Evolutionary conservation across 2,797 vertebrate genomes (phyloP).

Genomic region (Denticeps clupeoides): DNA sequence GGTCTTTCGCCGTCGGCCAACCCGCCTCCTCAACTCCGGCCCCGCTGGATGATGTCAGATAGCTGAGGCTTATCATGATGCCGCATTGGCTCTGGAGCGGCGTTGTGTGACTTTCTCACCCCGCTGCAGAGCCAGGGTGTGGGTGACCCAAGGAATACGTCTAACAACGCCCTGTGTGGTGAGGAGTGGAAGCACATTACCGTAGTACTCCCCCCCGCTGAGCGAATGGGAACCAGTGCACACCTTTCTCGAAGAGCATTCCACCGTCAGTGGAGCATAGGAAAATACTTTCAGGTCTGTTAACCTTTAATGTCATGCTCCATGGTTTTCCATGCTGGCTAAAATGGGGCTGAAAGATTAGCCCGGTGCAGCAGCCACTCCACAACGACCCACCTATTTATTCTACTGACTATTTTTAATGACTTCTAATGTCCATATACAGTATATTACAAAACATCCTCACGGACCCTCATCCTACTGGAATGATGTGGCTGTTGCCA

Average conservation of each 20-base stretch:
- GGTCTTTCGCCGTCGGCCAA: too few species aligned
- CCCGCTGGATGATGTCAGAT: constrained; percentile 35
- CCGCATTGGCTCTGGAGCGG: too few species aligned
- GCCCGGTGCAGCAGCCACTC: constrained; percentile 20
- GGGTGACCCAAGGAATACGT: too few species aligned
- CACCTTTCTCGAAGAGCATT: constrained; percentile 18
- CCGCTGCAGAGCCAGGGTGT: too few species aligned
- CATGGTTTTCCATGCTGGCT: constrained; percentile 19
- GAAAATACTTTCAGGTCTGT: constrained; percentile 41
- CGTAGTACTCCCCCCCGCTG: too few species aligned
- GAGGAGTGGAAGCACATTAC: too few species aligned
- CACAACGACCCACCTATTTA: constrained; percentile 8
- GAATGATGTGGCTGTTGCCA: too few species aligned
- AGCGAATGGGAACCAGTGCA: constrained; percentile 7
- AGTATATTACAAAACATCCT: constrained; percentile 17
- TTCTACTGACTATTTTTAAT: too few species aligned
- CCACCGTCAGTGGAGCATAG: constrained; percentile 28
- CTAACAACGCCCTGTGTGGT: too few species aligned
- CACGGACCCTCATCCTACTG: constrained; percentile 7
- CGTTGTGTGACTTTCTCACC: too few species aligned
- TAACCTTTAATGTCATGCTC: constrained; percentile 39
- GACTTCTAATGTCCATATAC: too few species aligned
- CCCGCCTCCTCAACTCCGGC: neutral
- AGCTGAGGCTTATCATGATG: constrained; percentile 34
- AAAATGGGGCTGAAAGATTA: constrained; percentile 22